Percentiles rank a stretch among this genome's conserved stretches.
These are phyloP conservation scores for Anastatus disparis DNA, from an alignment of 1,140 invertebrate species.

Conservation along the genomic window DNA sequence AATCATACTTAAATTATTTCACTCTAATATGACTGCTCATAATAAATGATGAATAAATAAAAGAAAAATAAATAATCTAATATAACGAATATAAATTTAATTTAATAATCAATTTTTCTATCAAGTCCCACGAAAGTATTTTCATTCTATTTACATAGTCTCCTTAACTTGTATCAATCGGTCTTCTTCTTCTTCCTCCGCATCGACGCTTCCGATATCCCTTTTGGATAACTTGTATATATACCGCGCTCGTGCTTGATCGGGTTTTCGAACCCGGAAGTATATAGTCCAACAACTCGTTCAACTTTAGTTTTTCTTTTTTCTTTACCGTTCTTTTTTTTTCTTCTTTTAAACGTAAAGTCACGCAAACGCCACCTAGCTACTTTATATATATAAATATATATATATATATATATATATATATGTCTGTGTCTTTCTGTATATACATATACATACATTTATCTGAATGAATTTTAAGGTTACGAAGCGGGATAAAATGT, in stretches of 20 bases:
- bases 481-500: slow-evolving; percentile 50
- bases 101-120: too few relatives aligned
- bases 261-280: slow-evolving; percentile 28
- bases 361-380: slow-evolving; percentile 46
- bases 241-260: background rate
- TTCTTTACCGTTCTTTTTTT: background rate
- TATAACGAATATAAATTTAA: too few relatives aligned
- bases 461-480: slow-evolving; percentile 47
- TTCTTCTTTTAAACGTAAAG: too few relatives aligned
- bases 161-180: background rate
- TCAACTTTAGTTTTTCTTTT: background rate
- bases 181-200: background rate
- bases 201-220: too few relatives aligned
- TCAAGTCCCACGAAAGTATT: too few relatives aligned
- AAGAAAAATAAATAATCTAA: too few relatives aligned
- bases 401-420: background rate
- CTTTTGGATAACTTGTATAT: too few relatives aligned
- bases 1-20: too few relatives aligned
- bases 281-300: background rate
- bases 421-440: background rate
- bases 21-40: too few relatives aligned
- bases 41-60: too few relatives aligned
- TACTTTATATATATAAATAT: too few relatives aligned
- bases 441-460: background rate
- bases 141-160: too few relatives aligned